Evolutionary conservation across 2,113 vertebrate species (phyloP).

Genomic region (Lagenorhynchus albirostris): DNA sequence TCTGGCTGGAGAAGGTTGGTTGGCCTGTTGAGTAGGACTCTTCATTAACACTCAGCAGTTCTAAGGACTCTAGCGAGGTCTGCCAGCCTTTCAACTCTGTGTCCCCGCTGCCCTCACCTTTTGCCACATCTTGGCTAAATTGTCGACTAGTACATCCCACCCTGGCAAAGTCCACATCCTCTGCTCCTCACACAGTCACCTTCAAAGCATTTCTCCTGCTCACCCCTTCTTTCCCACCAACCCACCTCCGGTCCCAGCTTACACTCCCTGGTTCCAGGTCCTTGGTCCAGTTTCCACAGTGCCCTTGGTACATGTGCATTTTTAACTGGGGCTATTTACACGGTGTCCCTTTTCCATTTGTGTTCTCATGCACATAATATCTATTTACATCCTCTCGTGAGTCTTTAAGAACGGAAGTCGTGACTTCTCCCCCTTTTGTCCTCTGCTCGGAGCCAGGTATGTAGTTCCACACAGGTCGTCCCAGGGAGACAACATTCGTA

Average conservation of each 20-base stretch:
- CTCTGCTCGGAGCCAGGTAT: background rate
- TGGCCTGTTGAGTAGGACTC: background rate
- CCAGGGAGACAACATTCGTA: background rate
- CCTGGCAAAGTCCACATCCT: background rate
- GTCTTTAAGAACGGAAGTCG: background rate
- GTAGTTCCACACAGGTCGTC: background rate
- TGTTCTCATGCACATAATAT: background rate
- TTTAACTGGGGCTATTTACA: slow-evolving; percentile 34
- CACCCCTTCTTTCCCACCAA: background rate
- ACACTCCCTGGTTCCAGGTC: background rate
- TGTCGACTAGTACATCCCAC: background rate
- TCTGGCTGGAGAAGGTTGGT: background rate
- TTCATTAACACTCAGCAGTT: background rate
- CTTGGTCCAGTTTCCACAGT: background rate
- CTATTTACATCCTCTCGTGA: background rate
- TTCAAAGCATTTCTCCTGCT: background rate
- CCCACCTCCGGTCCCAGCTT: background rate
- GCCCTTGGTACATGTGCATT: background rate
- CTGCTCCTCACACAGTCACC: background rate
- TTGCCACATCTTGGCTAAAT: background rate
- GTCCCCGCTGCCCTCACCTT: background rate
- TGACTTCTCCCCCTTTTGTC: background rate
- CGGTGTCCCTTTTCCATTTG: slow-evolving; percentile 5
- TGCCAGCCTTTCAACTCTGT: background rate
- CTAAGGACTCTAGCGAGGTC: background rate